phyloP scores from a whole-genome alignment of 2,888 invertebrate genomes.

The Apotomis capreana region DNA sequence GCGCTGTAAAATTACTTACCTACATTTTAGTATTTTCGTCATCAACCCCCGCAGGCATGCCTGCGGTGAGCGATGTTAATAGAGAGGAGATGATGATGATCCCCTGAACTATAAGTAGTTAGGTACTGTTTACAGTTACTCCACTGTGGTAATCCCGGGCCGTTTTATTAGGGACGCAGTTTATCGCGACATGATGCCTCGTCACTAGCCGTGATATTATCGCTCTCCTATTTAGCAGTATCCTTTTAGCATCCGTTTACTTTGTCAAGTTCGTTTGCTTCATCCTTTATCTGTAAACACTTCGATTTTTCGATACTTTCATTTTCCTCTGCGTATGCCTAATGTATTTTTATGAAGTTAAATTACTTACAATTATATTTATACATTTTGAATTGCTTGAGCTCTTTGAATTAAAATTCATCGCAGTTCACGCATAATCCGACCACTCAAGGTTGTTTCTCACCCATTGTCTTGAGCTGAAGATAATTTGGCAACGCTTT shows the following conservation, averaged over 20 bases:
- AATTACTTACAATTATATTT: neutral
- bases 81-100: neutral
- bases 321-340: neutral
- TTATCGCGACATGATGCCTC: conserved; percentile 71
- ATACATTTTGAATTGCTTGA: conserved; percentile 1
- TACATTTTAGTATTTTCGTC: too few relatives aligned
- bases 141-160: conserved; percentile 57
- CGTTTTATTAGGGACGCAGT: conserved; percentile 71
- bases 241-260: conserved; percentile 56
- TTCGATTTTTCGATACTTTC: conserved; percentile 11
- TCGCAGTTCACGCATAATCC: conserved; percentile 29
- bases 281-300: conserved; percentile 32
- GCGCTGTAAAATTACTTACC: too few relatives aligned
- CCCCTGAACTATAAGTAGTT: neutral
- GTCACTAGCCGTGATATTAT: conserved; percentile 68
- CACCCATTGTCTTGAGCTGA: conserved; percentile 35
- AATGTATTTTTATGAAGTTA: neutral
- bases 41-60: too few relatives aligned
- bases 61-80: neutral
- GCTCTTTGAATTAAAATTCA: conserved; percentile 25
- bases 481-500: conserved; percentile 37
- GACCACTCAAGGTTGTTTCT: conserved; percentile 36
- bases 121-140: neutral
- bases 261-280: conserved; percentile 55
- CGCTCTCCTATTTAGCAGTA: conserved; percentile 63